A percentile compares a stretch with the other conserved stretches of the same genome.
Evolutionary conservation across 2,113 vertebrate genomes (phyloP).

Genomic region (Hippolais icterina): DNA sequence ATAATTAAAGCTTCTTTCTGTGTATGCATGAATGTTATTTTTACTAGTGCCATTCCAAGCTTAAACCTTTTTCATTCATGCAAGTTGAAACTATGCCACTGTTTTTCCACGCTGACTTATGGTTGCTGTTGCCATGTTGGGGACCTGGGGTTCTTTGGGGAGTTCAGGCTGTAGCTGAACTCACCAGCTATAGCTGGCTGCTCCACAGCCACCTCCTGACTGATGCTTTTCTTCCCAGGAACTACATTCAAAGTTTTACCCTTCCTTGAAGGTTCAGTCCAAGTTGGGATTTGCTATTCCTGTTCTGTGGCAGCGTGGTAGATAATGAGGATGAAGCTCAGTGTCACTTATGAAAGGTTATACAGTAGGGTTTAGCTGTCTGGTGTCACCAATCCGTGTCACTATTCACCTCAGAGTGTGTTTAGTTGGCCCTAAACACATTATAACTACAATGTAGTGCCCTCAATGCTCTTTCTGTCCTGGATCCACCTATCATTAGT

Average conservation of each 20-base stretch:
- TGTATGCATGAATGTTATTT: background rate
- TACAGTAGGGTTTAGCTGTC: background rate
- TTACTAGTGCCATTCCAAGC: background rate
- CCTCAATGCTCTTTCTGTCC: background rate
- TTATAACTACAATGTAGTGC: fast-evolving
- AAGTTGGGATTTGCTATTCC: background rate
- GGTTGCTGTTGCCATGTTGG: fast-evolving
- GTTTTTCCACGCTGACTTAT: background rate
- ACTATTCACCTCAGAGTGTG: fast-evolving
- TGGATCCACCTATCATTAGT: background rate
- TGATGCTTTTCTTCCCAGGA: background rate
- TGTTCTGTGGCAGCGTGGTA: background rate
- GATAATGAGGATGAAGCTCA: background rate
- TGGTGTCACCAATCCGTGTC: background rate
- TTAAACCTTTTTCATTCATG: background rate
- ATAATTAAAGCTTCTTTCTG: constrained; percentile 18
- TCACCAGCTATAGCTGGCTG: fast-evolving
- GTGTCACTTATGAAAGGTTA: fast-evolving
- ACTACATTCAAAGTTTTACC: background rate
- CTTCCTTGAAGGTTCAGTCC: background rate
- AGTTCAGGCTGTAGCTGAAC: fast-evolving
- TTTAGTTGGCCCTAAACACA: background rate
- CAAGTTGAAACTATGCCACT: background rate
- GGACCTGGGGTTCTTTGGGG: background rate
- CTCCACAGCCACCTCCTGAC: background rate